Evolutionary conservation across 2,113 vertebrate species (phyloP).

Genomic region (Sula dactylatra): DNA sequence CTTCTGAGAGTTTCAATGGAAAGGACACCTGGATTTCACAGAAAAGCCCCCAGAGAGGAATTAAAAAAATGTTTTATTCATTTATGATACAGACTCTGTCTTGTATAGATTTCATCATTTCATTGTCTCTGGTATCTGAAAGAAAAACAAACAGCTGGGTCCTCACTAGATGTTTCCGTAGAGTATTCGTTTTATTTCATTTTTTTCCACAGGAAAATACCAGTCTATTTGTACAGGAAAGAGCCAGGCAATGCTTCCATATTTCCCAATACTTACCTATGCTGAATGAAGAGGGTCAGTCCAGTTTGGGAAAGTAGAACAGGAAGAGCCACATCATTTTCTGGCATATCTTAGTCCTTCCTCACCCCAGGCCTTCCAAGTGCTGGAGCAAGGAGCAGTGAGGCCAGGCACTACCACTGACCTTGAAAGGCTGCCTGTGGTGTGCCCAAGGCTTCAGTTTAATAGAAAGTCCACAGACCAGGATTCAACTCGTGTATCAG

Average conservation of each 20-base stretch:
- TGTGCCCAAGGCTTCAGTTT: not conserved
- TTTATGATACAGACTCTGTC: not conserved
- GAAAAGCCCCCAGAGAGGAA: constrained; percentile 37
- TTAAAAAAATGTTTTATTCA: constrained; percentile 53
- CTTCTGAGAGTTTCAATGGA: constrained; percentile 48
- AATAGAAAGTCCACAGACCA: not conserved
- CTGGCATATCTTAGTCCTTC: not conserved
- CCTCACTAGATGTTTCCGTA: not conserved
- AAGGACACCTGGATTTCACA: constrained; percentile 57
- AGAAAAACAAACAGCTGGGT: constrained; percentile 40
- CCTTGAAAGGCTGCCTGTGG: not conserved
- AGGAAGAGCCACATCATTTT: not conserved
- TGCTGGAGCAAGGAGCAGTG: not conserved
- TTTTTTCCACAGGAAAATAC: not conserved
- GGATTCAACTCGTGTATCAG: not conserved
- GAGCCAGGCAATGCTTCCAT: not conserved
- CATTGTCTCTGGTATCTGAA: constrained; percentile 32
- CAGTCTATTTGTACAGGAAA: not conserved
- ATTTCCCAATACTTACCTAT: not conserved
- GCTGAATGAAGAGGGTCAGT: not conserved
- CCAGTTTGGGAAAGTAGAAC: not conserved
- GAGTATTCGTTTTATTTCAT: not conserved
- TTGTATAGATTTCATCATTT: constrained; percentile 44
- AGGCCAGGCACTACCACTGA: not conserved
- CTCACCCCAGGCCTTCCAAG: not conserved